A percentile compares a stretch with the other conserved stretches of the same genome.
phyloP scores from a whole-genome alignment of 2,797 vertebrate species.

The Melanotaenia maccullochi region DNA sequence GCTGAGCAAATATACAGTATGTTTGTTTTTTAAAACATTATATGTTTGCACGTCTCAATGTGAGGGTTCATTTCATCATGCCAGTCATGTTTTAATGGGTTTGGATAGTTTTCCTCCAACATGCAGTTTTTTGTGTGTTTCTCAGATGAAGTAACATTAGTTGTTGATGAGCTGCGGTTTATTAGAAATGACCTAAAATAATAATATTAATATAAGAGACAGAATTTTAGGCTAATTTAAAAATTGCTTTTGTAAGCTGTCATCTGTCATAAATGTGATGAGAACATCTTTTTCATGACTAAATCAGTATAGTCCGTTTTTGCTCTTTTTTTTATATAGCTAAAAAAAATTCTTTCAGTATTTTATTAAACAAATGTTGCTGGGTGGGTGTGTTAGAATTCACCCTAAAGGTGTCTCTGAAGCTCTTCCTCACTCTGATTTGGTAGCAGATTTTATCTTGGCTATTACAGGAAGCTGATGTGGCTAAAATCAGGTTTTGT shows the following conservation, averaged over 20 bases:
- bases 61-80: neutral
- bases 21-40: neutral
- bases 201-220: neutral
- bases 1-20: neutral
- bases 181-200: neutral
- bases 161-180: neutral
- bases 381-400: neutral
- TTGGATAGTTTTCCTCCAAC: neutral
- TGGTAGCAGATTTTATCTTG: neutral
- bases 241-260: neutral
- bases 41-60: neutral
- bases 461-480: neutral
- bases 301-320: no score
- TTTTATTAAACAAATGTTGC: neutral
- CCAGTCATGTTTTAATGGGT: neutral
- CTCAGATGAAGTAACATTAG: neutral
- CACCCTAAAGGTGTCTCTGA: neutral
- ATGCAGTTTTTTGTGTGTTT: neutral
- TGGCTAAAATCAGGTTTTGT: neutral
- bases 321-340: neutral
- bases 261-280: no score
- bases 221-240: neutral
- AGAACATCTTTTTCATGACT: no score
- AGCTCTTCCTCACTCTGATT: neutral
- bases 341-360: neutral